Evolutionary conservation across 2,797 vertebrate species (phyloP).

Genomic region (Cynodonichthys magdalenae): DNA sequence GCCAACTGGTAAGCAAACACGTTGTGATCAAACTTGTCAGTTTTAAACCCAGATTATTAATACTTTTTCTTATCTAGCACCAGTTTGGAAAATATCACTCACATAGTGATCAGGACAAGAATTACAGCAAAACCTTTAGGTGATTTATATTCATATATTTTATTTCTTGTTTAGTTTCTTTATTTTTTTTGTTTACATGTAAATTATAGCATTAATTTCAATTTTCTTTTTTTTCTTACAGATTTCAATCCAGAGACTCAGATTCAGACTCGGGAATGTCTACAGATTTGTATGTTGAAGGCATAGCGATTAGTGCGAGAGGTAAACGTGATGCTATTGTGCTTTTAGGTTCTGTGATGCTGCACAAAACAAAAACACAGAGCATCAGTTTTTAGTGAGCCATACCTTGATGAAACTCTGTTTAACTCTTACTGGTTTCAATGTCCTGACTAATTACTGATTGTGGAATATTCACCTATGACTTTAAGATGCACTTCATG

Average conservation of each 20-base stretch:
- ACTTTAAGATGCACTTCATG: background rate
- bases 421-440: conserved; percentile 4
- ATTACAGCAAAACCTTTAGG: conserved; percentile 54
- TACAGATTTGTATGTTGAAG: conserved; percentile 71
- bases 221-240: conserved; percentile 23
- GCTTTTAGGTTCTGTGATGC: background rate
- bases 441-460: conserved; percentile 7
- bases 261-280: conserved; percentile 47
- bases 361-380: conserved; percentile 2
- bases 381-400: background rate
- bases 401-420: background rate
- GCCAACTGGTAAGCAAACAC: conserved; percentile 77
- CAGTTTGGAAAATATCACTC: conserved; percentile 50
- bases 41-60: background rate
- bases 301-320: conserved; percentile 66
- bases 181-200: conserved; percentile 5
- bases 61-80: conserved; percentile 20
- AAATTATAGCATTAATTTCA: conserved; percentile 2
- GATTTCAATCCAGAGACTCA: conserved; percentile 60
- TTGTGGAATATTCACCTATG: background rate
- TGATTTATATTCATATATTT: conserved; percentile 30
- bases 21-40: conserved; percentile 9
- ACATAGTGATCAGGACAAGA: conserved; percentile 45
- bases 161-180: background rate
- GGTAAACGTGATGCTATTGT: conserved; percentile 51